Conservation (phyloP, 2,888 invertebrate species). For the Lissocephala sabroskyi region DNA sequence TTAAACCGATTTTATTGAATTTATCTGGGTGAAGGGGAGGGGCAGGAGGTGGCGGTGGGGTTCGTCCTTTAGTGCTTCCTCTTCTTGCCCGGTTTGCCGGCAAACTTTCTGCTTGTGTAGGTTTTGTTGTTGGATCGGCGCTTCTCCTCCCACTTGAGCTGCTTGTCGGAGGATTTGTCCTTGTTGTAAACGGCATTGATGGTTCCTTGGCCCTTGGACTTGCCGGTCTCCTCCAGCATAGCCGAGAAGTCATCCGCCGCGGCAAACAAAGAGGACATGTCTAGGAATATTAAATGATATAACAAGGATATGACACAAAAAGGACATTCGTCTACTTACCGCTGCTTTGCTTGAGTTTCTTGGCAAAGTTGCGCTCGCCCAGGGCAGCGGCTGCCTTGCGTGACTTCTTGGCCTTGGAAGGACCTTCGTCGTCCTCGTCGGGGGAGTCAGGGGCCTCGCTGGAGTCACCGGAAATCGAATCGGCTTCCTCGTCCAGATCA, state of each 20-base stretch:
- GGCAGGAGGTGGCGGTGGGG: no score
- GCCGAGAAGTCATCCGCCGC: constrained; percentile 92
- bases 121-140: constrained; percentile 71
- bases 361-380: constrained; percentile 60
- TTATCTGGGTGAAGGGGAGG: no score
- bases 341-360: constrained; percentile 66
- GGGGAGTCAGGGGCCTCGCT: constrained; percentile 55
- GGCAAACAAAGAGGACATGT: constrained; percentile 81
- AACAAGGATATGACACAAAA: neutral
- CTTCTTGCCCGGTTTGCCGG: constrained; percentile 35
- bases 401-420: constrained; percentile 62
- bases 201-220: constrained; percentile 78
- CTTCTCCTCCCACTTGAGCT: constrained; percentile 87
- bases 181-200: constrained; percentile 81
- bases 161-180: constrained; percentile 85
- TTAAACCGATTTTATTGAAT: no score
- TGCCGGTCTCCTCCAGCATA: constrained; percentile 87
- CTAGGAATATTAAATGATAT: constrained; percentile 44
- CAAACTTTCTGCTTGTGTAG: constrained; percentile 52
- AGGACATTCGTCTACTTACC: constrained; percentile 41
- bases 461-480: constrained; percentile 42
- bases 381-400: constrained; percentile 32
- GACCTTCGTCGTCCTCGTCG: constrained; percentile 29
- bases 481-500: constrained; percentile 45
- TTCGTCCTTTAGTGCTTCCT: constrained; percentile 34